These are phyloP conservation scores for Ischnura elegans DNA, from an alignment of 2,888 invertebrate species.

Conservation along the genomic window DNA sequence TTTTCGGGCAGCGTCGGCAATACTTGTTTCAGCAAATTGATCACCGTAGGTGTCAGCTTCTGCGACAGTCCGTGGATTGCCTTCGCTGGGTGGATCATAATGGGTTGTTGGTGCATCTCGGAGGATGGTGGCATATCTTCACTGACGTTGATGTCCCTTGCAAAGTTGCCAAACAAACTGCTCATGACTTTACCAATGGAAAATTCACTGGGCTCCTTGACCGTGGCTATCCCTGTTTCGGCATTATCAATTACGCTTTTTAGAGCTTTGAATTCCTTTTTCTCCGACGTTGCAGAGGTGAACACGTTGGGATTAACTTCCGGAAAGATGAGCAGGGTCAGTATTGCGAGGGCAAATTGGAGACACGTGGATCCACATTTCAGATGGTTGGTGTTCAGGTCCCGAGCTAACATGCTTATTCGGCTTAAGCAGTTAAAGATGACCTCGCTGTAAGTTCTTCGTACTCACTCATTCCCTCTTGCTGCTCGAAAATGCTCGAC, in stretches of 20 bases:
- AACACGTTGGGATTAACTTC: no score
- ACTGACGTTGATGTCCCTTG: not conserved
- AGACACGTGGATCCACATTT: no score
- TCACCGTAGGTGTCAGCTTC: not conserved
- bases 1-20: not conserved
- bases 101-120: no score
- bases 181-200: not conserved
- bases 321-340: no score
- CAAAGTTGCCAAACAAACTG: not conserved
- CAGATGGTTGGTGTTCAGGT: no score
- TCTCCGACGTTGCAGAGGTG: no score
- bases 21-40: not conserved
- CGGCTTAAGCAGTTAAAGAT: not conserved
- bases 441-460: not conserved
- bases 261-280: no score
- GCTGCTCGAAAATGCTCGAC: not conserved
- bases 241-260: not conserved
- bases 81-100: not conserved
- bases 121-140: not conserved
- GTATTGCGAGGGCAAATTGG: no score
- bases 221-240: no score
- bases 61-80: not conserved
- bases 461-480: not conserved
- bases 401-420: no score
- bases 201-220: not conserved